Percentiles rank a stretch among this genome's conserved stretches.
Conservation (phyloP, 2,888 invertebrate genomes). For the Diogma glabrata region DNA sequence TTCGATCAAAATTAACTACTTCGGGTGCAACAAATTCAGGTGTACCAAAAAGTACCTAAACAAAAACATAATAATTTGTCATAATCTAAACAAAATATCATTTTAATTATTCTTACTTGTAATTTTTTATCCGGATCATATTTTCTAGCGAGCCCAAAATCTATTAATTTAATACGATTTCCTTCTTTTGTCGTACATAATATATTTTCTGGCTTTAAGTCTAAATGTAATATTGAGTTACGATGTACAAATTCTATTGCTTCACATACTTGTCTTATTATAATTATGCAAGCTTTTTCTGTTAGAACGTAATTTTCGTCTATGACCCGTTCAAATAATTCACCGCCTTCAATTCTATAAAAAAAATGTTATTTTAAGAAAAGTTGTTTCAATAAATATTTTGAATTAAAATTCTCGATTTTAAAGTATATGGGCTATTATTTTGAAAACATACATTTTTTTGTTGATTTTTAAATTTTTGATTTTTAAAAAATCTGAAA, state of each 20-base stretch:
- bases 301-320: constrained; percentile 97
- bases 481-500: no score
- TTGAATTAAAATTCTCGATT: neutral
- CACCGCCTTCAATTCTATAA: constrained; percentile 90
- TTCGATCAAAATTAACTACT: constrained; percentile 96
- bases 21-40: constrained; percentile 99
- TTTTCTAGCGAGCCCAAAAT: constrained; percentile 91
- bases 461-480: no score
- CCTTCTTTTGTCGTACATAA: constrained; percentile 90
- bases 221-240: constrained; percentile 90
- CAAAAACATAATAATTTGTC: no score
- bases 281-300: constrained; percentile 90
- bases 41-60: constrained; percentile 80
- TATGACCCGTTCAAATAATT: constrained; percentile 96
- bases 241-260: constrained; percentile 95
- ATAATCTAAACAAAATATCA: no score
- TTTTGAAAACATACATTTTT: no score
- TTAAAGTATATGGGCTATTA: no score
- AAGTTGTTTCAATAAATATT: neutral
- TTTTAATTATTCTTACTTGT: no score
- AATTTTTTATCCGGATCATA: constrained; percentile 86
- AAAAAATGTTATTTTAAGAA: neutral
- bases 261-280: constrained; percentile 96
- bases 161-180: constrained; percentile 97
- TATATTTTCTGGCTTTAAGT: constrained; percentile 99